Base-by-base conservation (phyloP, 2,113 vertebrate species). In the Leptodactylus fuscus region DNA sequence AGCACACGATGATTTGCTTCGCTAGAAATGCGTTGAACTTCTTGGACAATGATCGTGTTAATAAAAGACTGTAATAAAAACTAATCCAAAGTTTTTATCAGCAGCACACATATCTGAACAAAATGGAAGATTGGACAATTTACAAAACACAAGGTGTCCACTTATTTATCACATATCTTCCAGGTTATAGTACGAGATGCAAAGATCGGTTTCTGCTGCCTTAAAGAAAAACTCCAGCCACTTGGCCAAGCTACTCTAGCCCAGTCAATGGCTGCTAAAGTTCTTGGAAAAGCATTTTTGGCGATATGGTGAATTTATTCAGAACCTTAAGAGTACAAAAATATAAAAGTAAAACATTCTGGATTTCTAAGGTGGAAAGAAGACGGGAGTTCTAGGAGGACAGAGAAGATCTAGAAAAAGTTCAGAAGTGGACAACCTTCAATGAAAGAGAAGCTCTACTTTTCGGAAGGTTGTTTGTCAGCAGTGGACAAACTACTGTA, bases 31-130 rank as follows among this genome's bases (percentile, higher is more conserved):
- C 10, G 8, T 4, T 27, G 11, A 55, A 38, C 22, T 36, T 6
- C n/a, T 24, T n/a, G 12, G 20, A 24, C 32, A 55, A 58, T 20
- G 46, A 77, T 4, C 13, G 49, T 77, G 27, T 10, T 32, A 32
- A 32, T 16, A 65, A 15, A 48, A 22, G n/a, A 53, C 44, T 24
- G 34, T 44, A 80, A 62, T 79, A 79, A 77, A 77, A 49, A 77
- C 27, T 41, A 71, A 15, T 3, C 3, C 9, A 22, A 53, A 22
- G 29, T 36, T 58, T 58, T 78, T 41, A 79, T 80, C 34, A 60
- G 27, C 53, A 44, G 53, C 18, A 29, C 3, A n/a, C 15, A 76
- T n/a, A n/a, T 12, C 9, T 15, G 48, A 53, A 15, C 36, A 11
- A 36, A 10, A 76, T 76, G 24, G 12, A 29, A 7, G 32, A 34